phyloP scores from a whole-genome alignment of 2,888 invertebrate species.

The Allygus modestus region DNA sequence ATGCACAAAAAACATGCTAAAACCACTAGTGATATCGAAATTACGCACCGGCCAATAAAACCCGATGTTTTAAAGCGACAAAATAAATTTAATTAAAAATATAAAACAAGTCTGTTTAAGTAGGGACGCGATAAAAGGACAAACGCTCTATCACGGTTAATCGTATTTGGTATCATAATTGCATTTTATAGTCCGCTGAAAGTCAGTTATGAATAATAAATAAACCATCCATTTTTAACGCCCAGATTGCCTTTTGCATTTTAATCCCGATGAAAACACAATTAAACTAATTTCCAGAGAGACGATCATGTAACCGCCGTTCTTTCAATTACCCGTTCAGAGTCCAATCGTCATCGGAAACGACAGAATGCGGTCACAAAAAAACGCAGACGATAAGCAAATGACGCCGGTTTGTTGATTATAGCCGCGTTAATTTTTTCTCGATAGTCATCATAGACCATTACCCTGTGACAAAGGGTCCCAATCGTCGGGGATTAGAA shows the following conservation, averaged over 20 bases:
- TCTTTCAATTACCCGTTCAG: constrained; percentile 8
- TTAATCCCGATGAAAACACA: background rate
- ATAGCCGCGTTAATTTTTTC: constrained; percentile 38
- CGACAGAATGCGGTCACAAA: background rate
- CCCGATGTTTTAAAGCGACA: background rate
- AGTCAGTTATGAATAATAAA: constrained; percentile 39
- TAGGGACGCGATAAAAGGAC: constrained; percentile 27
- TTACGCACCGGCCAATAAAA: background rate
- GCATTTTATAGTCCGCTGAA: constrained; percentile 42
- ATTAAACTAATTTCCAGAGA: constrained; percentile 38
- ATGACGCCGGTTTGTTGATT: constrained; percentile 46
- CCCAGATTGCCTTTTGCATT: constrained; percentile 24
- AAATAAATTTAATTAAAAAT: constrained; percentile 27
- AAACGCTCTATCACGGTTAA: constrained; percentile 38
- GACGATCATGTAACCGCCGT: constrained; percentile 10
- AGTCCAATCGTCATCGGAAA: background rate
- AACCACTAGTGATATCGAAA: background rate
- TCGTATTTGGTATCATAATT: constrained; percentile 20
- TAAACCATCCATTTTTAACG: constrained; percentile 33
- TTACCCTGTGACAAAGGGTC: constrained; percentile 44
- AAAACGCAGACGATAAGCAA: constrained; percentile 51
- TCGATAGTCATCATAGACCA: constrained; percentile 29
- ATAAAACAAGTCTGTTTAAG: constrained; percentile 20
- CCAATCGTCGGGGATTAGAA: background rate
- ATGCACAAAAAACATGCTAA: background rate